A percentile compares a stretch with the other conserved stretches of the same genome.
phyloP scores from a whole-genome alignment of 1,140 invertebrate species.

The Linepithema humile region DNA sequence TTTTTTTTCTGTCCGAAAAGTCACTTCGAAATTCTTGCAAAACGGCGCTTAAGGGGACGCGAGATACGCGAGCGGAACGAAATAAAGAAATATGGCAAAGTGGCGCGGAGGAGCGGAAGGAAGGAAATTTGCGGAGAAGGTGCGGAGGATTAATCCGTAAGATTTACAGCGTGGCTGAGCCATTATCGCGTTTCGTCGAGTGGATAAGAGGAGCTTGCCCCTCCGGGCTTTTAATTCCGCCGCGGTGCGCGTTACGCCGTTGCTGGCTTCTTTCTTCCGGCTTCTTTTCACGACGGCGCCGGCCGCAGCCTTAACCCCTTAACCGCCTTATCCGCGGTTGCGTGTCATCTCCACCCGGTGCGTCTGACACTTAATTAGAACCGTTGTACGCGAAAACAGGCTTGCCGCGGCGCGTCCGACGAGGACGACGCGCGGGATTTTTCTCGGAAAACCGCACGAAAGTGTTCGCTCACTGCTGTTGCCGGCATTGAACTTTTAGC shows the following conservation, averaged over 20 bases:
- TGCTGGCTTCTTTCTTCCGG: conserved; percentile 40
- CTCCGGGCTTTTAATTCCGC: conserved; percentile 72
- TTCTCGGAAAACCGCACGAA: conserved; percentile 19
- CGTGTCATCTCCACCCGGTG: conserved; percentile 64
- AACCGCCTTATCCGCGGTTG: conserved; percentile 70
- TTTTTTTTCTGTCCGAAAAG: background rate
- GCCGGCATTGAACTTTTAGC: conserved; percentile 20
- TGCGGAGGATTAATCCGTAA: conserved; percentile 71
- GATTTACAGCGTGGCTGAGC: conserved; percentile 71
- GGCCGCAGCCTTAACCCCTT: conserved; percentile 68
- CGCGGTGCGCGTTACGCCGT: conserved; percentile 55
- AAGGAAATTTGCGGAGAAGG: conserved; percentile 45
- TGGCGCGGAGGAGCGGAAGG: conserved; percentile 24
- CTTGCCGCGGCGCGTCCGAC: conserved; percentile 30
- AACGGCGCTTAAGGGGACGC: background rate
- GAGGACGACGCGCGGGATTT: conserved; percentile 43
- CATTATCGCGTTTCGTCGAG: conserved; percentile 73
- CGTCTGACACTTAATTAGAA: conserved; percentile 72
- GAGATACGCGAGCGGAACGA: conserved; percentile 3
- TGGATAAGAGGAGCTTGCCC: conserved; percentile 69
- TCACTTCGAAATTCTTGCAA: conserved; percentile 2
- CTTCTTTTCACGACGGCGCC: conserved; percentile 49
- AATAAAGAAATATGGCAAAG: conserved; percentile 44
- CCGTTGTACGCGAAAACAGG: conserved; percentile 64
- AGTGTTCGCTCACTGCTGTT: conserved; percentile 1